These are phyloP conservation scores for Aleadryas rufinucha DNA, from an alignment of 2,113 vertebrate species.

Conservation along the genomic window DNA sequence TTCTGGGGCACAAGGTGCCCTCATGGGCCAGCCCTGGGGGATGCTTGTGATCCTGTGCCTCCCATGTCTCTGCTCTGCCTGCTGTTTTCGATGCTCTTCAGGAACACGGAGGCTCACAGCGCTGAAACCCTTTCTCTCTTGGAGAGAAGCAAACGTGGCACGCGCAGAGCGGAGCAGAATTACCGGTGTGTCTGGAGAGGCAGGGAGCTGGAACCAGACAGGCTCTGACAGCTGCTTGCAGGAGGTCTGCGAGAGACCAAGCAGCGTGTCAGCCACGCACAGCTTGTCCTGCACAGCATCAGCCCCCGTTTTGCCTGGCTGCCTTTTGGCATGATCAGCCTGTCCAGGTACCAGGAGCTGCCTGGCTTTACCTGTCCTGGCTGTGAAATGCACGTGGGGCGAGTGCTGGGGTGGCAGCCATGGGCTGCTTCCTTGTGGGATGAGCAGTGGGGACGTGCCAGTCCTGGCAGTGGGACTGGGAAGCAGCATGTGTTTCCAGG, in stretches of 20 bases:
- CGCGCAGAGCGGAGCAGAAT: not conserved
- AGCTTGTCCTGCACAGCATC: not conserved
- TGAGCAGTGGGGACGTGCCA: accelerated
- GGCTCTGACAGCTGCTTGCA: slow-evolving; percentile 35
- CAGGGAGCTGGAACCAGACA: slow-evolving; percentile 28
- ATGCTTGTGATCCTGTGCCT: not conserved
- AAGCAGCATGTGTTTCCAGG: not conserved
- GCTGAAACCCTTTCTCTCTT: not conserved
- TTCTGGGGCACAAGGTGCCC: not conserved
- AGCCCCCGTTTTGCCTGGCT: not conserved
- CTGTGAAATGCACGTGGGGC: not conserved
- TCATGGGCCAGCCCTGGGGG: accelerated
- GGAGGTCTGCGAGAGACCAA: not conserved
- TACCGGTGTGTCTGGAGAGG: not conserved
- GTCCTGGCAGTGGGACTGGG: not conserved
- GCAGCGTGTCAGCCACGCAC: not conserved
- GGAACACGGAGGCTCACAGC: not conserved
- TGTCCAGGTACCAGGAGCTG: not conserved
- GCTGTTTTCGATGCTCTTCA: not conserved
- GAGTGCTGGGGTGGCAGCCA: not conserved
- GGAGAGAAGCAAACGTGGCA: not conserved
- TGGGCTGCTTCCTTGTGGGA: not conserved
- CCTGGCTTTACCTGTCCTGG: not conserved
- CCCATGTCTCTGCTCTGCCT: not conserved
- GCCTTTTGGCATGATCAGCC: not conserved